Evolutionary conservation across 2,797 vertebrate species (phyloP).

Genomic region (Cryptoprocta ferox): DNA sequence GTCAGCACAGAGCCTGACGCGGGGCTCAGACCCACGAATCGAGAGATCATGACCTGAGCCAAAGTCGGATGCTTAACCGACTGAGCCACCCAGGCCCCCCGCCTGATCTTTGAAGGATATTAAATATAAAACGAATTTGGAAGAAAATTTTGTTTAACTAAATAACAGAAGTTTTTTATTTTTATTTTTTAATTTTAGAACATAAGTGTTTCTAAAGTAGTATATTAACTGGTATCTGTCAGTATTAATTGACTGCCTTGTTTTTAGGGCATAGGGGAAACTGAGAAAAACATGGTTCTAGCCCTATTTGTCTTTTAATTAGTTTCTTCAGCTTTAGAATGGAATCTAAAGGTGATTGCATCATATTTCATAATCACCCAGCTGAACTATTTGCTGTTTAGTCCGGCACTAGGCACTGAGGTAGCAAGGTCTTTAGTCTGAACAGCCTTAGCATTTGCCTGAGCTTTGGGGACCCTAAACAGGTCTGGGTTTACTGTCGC

Average conservation of each 20-base stretch:
- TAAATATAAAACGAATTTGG: conserved; percentile 36
- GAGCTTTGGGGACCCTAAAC: neutral
- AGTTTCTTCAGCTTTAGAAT: neutral
- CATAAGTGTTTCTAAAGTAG: conserved; percentile 15
- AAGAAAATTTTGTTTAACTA: neutral
- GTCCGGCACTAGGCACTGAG: neutral
- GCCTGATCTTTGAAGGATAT: conserved; percentile 4
- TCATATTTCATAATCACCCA: conserved; percentile 29
- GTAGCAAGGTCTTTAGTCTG: neutral
- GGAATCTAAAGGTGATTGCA: neutral
- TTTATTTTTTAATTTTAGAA: neutral
- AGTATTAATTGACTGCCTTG: neutral
- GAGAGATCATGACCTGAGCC: too few relatives aligned
- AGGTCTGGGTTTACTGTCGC: neutral
- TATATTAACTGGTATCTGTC: neutral
- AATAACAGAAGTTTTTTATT: conserved; percentile 25
- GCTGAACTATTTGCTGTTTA: neutral
- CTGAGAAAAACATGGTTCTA: neutral
- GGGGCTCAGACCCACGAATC: too few relatives aligned
- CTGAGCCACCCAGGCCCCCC: too few relatives aligned
- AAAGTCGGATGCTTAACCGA: too few relatives aligned
- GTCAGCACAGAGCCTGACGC: too few relatives aligned
- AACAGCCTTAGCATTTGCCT: neutral
- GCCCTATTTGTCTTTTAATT: neutral
- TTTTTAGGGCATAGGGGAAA: neutral